These are phyloP conservation scores for Aplodontia rufa DNA, from an alignment of 2,113 vertebrate genomes.

Conservation along the genomic window DNA sequence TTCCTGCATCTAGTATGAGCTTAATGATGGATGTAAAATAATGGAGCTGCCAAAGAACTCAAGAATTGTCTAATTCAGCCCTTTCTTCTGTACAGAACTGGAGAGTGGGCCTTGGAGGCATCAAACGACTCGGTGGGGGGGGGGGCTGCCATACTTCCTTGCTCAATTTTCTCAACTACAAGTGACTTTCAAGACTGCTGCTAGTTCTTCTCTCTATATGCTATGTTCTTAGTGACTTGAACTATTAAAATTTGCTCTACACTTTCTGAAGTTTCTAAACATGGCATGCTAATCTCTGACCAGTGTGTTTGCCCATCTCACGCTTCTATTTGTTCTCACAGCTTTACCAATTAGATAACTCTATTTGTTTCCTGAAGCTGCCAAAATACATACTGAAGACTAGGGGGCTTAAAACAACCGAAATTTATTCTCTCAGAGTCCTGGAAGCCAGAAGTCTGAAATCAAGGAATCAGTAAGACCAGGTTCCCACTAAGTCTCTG, in stretches of 20 bases:
- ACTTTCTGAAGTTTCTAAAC: constrained; percentile 49
- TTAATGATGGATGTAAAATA: constrained; percentile 50
- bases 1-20: neutral
- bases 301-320: neutral
- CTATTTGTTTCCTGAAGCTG: neutral
- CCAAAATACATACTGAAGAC: neutral
- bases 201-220: neutral
- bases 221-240: constrained; percentile 16
- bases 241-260: constrained; percentile 3
- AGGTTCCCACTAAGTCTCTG: neutral
- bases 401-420: neutral
- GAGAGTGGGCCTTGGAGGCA: neutral
- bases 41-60: neutral
- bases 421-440: neutral
- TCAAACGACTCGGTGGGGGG: neutral
- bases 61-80: neutral
- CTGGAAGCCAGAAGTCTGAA: neutral
- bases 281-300: neutral
- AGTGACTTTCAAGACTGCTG: constrained; percentile 3
- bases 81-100: constrained; percentile 11
- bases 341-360: neutral
- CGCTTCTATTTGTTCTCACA: neutral
- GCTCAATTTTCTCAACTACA: neutral
- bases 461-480: neutral
- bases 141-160: neutral